A percentile compares a stretch with the other conserved stretches of the same genome.
Conservation (phyloP, 1,140 invertebrate genomes). For the Stegodyphus dumicola region DNA sequence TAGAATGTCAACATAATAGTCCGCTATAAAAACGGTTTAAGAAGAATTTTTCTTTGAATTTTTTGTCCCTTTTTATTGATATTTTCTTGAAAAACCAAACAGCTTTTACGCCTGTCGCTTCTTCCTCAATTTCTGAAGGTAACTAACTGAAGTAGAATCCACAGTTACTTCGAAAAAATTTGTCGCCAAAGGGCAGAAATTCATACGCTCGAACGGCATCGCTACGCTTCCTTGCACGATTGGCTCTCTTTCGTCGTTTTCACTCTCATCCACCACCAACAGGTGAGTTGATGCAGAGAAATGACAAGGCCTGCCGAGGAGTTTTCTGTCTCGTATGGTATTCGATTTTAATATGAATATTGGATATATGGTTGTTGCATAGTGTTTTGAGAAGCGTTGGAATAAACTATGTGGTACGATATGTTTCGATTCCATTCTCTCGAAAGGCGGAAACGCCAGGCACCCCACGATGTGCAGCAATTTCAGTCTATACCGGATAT, state of each 20-base stretch:
- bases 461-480: not conserved
- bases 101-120: not conserved
- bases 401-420: conserved; percentile 12
- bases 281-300: not conserved
- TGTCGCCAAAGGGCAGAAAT: conserved; percentile 50
- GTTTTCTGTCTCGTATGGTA: not conserved
- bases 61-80: not conserved
- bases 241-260: conserved; percentile 23
- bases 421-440: conserved; percentile 31
- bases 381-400: too few relatives aligned
- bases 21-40: not conserved
- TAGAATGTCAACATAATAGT: conserved; percentile 17
- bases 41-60: not conserved
- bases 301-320: not conserved
- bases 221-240: conserved; percentile 29
- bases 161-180: conserved; percentile 13
- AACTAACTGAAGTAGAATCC: not conserved
- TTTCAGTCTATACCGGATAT: conserved; percentile 50
- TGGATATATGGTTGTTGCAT: not conserved
- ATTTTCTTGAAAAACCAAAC: too few relatives aligned
- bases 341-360: not conserved
- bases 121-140: not conserved
- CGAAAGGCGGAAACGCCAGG: conserved; percentile 34
- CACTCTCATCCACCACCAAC: conserved; percentile 24
- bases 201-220: conserved; percentile 23